Base-by-base conservation (phyloP, 2,888 invertebrate genomes). In the Drepanosiphum platanoidis region DNA sequence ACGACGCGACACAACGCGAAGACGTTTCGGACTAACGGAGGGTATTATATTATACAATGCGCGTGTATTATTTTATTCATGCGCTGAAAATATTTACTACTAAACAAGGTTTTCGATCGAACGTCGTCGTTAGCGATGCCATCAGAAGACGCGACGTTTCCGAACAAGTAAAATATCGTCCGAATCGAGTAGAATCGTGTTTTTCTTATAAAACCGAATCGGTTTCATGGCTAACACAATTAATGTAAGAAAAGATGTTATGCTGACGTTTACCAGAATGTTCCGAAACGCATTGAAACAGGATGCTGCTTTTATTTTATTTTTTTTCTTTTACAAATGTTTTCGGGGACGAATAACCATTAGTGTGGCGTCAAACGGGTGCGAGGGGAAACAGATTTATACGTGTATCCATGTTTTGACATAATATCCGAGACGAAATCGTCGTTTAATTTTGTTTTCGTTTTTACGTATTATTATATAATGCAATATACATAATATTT, bases 341-440 rank as follows among this genome's bases (percentile, higher is more conserved):
- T n/a, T 42, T 66, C 13, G 42, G 61, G 80, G 64, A 82, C 82
- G 82, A 68, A 82, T 61, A 52, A 75, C 75, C 83, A 84, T 84
- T 84, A 84, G 61, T 30, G 75, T 84, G 83, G 83, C 83, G 83
- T 83, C 83, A 74, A 72, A 61, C 32, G 82, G 72, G n/a, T 52
- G 68, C 80, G n/a, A 82, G 30, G 82, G 74, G 64, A 74, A 83
- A 83, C 36, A 46, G 64, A 74, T 66, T 39, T 66, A 72, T 82
- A 30, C 61, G 75, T 46, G 42, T 46, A 39, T 30, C 58, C n/a
- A 30, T 68, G 52, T 75, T 83, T 75, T 68, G 83, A 75, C 83
- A 75, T 83, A 75, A 83, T 83, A 83, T 66, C 66, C 75, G 83
- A 83, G 66, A 66, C 72, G 9, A 72, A 72, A 82, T 82, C 72